Conservation (phyloP, 1,140 invertebrate genomes). For the Leguminivora glycinivorella region DNA sequence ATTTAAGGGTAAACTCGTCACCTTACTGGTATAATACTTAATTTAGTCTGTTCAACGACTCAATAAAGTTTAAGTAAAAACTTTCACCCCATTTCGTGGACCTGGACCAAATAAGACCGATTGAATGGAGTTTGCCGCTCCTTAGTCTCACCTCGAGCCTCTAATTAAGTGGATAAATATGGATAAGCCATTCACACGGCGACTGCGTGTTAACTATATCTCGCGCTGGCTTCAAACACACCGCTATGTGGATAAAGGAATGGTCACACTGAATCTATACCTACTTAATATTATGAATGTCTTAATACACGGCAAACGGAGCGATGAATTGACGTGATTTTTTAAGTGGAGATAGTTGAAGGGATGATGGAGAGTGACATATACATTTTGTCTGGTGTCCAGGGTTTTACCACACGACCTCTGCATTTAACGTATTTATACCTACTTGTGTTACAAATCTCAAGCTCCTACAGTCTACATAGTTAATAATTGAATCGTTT, state of each 20-base stretch:
- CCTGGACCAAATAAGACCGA: conserved; percentile 3
- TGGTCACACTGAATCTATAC: background rate
- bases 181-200: conserved; percentile 8
- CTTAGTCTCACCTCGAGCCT: background rate
- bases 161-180: conserved; percentile 5
- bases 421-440: no score
- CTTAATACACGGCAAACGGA: no score
- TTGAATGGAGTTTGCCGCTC: background rate
- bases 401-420: no score
- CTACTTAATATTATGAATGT: no score
- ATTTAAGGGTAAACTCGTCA: no score
- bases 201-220: background rate
- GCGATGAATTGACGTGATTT: no score
- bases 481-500: no score
- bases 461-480: no score
- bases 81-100: background rate
- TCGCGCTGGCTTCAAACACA: background rate
- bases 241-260: background rate
- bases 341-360: no score
- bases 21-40: background rate
- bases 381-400: no score
- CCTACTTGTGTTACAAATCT: no score
- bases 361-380: no score
- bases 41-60: background rate
- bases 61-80: background rate